Base-by-base conservation (phyloP, 2,797 vertebrate genomes). In the Acipenser ruthenus region DNA sequence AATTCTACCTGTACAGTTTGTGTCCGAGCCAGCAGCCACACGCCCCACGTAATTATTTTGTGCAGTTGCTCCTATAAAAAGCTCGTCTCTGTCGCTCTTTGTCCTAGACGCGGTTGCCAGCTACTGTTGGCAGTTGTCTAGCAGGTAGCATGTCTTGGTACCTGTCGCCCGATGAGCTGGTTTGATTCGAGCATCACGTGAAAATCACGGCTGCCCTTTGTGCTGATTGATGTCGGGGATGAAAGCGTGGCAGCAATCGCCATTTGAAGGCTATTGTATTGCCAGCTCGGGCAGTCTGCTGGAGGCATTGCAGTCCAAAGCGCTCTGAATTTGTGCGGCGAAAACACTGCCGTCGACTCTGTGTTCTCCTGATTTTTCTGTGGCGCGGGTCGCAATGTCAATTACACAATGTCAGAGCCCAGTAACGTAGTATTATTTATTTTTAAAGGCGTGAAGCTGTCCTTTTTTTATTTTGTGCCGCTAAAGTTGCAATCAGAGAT, bases 251-350 rank as follows among this genome's bases (percentile, higher is more conserved):
- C 84, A 83, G 86, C 87, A 86, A 87, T 86, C 86, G 86, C 83
- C 86, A 80, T 87, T 85, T 85, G 86, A 88, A 89, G 86, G 86
- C 87, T 84, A 87, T 89, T 89, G 86, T 90, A 83, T 79, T 81
- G 86, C 84, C 84, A 85, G 84, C 82, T 83, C 82, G 77, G 80
- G 78, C 84, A 85, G 86, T 81, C 86, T 83, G 86, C 87, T 60
- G 87, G 87, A 83, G 84, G 86, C 83, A 82, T 86, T 84, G 82
- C 82, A 85, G n/a, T 64, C n/a, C 62, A 50, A 18, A 82, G 86
- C 73, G 75, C 79, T 87, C 84, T 85, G 88, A 86, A 88, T 89
- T 83, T 86, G 84, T 69, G 77, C 89, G 87, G 88, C 84, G 85
- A 86, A 87, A 87, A 89, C 84, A 85, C 84, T 83, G 86, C 83